These are phyloP conservation scores for Quadroppia sp. DNA, from an alignment of 2,888 invertebrate species.

Conservation along the genomic window DNA sequence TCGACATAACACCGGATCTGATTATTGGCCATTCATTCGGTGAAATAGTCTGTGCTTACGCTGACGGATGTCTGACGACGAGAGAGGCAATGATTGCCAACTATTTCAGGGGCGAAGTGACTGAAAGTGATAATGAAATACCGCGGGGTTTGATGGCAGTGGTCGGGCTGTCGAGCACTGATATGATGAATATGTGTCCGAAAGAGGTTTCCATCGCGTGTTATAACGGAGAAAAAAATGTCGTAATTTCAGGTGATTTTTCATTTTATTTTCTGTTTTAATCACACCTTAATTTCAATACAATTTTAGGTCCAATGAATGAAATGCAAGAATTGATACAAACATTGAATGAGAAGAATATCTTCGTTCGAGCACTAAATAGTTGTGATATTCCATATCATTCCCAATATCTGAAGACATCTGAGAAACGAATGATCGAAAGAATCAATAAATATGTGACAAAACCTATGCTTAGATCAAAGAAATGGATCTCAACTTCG, in stretches of 20 bases:
- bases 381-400: not conserved
- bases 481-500: conserved; percentile 89
- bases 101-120: conserved; percentile 5
- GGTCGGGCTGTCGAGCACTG: conserved; percentile 80
- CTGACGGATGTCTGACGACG: conserved; percentile 57
- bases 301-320: conserved; percentile 65
- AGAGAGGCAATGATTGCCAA: conserved; percentile 52
- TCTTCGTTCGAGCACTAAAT: not conserved
- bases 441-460: not conserved
- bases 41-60: conserved; percentile 58
- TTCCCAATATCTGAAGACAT: not conserved
- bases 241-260: conserved; percentile 75
- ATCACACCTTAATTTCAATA: not conserved
- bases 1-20: conserved; percentile 56
- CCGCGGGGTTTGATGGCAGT: conserved; percentile 70
- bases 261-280: conserved; percentile 51
- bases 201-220: conserved; percentile 79
- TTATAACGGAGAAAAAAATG: conserved; percentile 88
- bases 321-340: conserved; percentile 52
- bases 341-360: not conserved
- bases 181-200: conserved; percentile 68
- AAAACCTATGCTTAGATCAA: conserved; percentile 68
- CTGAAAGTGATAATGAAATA: conserved; percentile 9
- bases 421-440: not conserved
- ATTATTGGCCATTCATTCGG: conserved; percentile 59